Evolutionary conservation across 1,140 invertebrate genomes (phyloP), one percentile per base, ranked within the genome.

Genomic region (Trachymyrmex cornetzi): DNA sequence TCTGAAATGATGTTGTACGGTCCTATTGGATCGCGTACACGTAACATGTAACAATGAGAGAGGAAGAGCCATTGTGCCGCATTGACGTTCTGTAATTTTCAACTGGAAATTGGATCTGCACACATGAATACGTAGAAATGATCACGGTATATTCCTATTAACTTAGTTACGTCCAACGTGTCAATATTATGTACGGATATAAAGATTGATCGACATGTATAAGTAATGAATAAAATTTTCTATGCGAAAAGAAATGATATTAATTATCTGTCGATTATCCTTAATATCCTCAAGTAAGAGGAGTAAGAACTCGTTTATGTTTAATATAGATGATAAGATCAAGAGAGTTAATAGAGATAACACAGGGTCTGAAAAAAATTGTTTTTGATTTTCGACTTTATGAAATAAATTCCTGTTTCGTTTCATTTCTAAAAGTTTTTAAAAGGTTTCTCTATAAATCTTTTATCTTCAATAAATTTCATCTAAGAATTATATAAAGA

Each of bases 161-260:
- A 44, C 80, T 84, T 61, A 75, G 80, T 84, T 84, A 50, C n/a
- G 80, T 84, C 80, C 74, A 61, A 84, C 22, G 38, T 84, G 80
- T 61, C 80, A 44, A 84, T 84, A 84, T 75, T 74, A 63, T 75
- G 27, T 44, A 59, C 66, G 79, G 5, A 59, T 82, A 24, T 82
- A 19, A 44, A 48, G 69, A 61, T 61, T 84, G 69, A 84, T 75
- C 24, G 80, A 63, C 69, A 16, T 50, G 22, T 34, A 50, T 57
- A 48, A 72, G 55, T 38, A 5, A 50, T 75, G 48, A 84, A 84
- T 11, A 84, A 59, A 9, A 34, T 14, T 63, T 84, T 50, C n/a
- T 50, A 14, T n/a, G 16, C 11, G 16, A 16, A 48, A 63, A 61
- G 7, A 61, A 74, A 44, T 44, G 9, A 11, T 44, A 44, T 44